phyloP scores from a whole-genome alignment of 2,113 vertebrate species.

The Octodon degus region DNA sequence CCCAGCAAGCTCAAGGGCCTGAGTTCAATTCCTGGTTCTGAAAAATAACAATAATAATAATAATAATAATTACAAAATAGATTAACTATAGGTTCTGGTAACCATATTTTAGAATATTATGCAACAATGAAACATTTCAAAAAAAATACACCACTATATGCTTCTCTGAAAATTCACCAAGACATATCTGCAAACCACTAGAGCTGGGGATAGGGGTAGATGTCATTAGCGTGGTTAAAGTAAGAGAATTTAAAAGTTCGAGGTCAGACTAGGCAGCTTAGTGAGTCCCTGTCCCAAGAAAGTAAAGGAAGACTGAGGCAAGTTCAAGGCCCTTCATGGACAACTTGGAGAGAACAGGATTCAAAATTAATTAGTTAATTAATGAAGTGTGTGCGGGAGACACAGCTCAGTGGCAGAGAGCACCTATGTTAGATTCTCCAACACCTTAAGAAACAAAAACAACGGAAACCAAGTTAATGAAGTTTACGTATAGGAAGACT shows the following conservation, averaged over 20 bases:
- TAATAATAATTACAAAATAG: no score
- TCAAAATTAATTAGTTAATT: neutral
- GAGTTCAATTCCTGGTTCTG: no score
- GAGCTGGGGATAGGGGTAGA: neutral
- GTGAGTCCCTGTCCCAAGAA: neutral
- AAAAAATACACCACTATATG: neutral
- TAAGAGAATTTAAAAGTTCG: neutral
- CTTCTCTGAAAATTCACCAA: neutral
- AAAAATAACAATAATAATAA: no score
- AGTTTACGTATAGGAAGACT: neutral
- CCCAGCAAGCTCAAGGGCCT: no score
- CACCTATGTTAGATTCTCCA: neutral
- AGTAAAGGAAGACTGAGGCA: neutral
- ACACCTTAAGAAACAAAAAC: neutral
- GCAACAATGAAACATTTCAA: neutral
- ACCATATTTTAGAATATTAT: slow-evolving; percentile 38
- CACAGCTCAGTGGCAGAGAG: neutral
- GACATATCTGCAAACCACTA: neutral
- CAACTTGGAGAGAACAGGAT: neutral
- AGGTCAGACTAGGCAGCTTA: neutral
- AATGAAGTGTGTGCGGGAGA: neutral
- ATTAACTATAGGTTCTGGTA: neutral
- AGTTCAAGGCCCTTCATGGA: neutral
- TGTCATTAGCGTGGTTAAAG: neutral
- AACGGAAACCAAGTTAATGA: neutral